Evolutionary conservation across 53 echinoderm and acorn worm genomes (phyloP).

Genomic region (Luidia sarsii): DNA sequence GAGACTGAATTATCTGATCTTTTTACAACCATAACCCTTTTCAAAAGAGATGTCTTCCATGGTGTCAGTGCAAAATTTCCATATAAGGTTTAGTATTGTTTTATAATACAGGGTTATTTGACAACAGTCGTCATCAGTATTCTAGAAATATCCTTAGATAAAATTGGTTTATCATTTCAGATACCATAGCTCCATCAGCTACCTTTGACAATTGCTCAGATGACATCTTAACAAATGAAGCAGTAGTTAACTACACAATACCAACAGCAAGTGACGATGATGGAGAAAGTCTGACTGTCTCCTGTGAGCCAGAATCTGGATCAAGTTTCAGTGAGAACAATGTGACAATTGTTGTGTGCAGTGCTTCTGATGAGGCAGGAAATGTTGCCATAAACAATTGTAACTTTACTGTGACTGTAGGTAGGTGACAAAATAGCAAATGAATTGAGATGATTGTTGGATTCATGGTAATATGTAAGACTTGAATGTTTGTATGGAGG

Average conservation of each 20-base stretch:
- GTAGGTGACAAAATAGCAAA: background rate
- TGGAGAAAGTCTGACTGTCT: background rate
- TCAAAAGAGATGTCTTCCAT: no score
- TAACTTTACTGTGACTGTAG: slow-evolving; percentile 8
- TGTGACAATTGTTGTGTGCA: background rate
- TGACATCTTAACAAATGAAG: background rate
- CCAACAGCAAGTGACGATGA: background rate
- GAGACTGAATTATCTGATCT: no score
- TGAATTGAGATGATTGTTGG: no score
- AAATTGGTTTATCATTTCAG: background rate
- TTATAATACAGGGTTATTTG: no score
- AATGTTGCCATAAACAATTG: slow-evolving; percentile 5
- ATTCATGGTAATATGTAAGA: no score
- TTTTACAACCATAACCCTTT: no score
- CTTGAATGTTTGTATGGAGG: no score
- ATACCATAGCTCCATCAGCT: slow-evolving; percentile 16
- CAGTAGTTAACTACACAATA: background rate
- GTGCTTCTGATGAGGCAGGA: slow-evolving; percentile 5
- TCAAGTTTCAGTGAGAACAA: background rate
- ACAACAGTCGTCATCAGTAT: no score
- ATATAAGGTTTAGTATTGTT: no score
- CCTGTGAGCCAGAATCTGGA: slow-evolving; percentile 8
- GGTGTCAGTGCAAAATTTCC: no score
- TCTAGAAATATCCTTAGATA: background rate
- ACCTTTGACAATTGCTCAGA: background rate